Conservation (phyloP, 2,888 invertebrate genomes). For the Euzophera pinguis region DNA sequence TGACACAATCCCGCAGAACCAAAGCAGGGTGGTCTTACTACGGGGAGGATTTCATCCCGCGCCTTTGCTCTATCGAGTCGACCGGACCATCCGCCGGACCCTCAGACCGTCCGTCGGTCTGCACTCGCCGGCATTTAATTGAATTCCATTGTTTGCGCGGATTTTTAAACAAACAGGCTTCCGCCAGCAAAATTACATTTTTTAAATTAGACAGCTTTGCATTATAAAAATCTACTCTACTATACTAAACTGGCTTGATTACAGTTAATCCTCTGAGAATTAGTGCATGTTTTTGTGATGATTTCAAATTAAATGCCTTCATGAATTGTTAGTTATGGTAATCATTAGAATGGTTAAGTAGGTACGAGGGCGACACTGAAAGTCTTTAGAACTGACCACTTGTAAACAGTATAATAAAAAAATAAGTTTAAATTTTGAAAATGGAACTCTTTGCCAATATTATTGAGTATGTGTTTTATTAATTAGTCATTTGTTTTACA, state of each 20-base stretch:
- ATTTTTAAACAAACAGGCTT: constrained; percentile 29
- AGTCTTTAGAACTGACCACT: too few species aligned
- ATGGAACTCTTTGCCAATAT: too few species aligned
- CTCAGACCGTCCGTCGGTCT: not conserved
- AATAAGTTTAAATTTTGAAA: too few species aligned
- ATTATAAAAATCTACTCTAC: constrained; percentile 8
- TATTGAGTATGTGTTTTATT: too few species aligned
- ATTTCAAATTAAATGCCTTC: too few species aligned
- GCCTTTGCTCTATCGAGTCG: not conserved
- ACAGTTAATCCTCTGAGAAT: not conserved
- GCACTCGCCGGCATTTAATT: constrained; percentile 30
- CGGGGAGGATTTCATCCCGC: not conserved
- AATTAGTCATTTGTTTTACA: too few species aligned
- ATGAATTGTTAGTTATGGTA: too few species aligned
- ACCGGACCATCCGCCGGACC: not conserved
- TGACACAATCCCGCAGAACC: not conserved
- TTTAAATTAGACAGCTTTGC: constrained; percentile 16
- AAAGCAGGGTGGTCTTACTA: not conserved
- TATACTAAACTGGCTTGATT: not conserved
- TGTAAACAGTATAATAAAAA: too few species aligned
- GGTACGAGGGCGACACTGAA: too few species aligned
- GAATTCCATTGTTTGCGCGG: constrained; percentile 35
- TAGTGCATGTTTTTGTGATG: not conserved
- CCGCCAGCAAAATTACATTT: constrained; percentile 23
- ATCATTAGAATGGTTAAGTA: too few species aligned